Conservation (phyloP, 2,797 vertebrate species). For the Lophotriccus pileatus region DNA sequence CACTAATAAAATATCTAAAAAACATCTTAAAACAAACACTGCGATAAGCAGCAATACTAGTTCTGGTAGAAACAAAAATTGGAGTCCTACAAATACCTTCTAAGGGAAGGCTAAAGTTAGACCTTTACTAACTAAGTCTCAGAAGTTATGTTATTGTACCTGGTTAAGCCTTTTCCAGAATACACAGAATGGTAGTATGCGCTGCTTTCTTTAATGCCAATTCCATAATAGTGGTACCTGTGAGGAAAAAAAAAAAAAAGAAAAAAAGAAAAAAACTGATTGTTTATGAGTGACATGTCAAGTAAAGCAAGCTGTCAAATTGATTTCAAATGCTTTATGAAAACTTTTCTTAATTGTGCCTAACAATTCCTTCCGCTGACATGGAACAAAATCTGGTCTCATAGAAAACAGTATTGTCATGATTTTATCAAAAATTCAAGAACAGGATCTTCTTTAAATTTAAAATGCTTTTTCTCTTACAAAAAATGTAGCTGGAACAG, state of each 20-base stretch:
- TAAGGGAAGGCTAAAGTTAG: background rate
- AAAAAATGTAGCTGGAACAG: background rate
- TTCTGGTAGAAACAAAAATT: background rate
- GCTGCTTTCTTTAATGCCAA: slow-evolving; percentile 98
- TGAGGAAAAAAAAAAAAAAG: background rate
- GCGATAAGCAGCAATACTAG: background rate
- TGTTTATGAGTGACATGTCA: background rate
- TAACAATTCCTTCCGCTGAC: background rate
- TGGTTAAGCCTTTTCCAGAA: slow-evolving; percentile 97
- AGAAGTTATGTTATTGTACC: slow-evolving; percentile 73
- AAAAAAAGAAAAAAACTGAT: too few relatives aligned
- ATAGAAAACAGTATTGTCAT: background rate
- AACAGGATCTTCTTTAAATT: background rate
- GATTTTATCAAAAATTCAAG: background rate
- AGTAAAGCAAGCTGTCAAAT: background rate
- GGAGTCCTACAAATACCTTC: background rate
- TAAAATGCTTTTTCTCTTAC: background rate
- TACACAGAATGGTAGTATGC: slow-evolving; percentile 98
- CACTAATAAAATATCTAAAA: background rate
- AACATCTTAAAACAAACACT: background rate
- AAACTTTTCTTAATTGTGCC: background rate
- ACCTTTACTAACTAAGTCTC: background rate
- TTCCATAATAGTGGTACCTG: slow-evolving; percentile 98
- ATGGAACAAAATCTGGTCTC: background rate
- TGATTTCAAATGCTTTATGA: background rate